Conservation (phyloP, 2,797 vertebrate species). For the Cynodonichthys magdalenae region DNA sequence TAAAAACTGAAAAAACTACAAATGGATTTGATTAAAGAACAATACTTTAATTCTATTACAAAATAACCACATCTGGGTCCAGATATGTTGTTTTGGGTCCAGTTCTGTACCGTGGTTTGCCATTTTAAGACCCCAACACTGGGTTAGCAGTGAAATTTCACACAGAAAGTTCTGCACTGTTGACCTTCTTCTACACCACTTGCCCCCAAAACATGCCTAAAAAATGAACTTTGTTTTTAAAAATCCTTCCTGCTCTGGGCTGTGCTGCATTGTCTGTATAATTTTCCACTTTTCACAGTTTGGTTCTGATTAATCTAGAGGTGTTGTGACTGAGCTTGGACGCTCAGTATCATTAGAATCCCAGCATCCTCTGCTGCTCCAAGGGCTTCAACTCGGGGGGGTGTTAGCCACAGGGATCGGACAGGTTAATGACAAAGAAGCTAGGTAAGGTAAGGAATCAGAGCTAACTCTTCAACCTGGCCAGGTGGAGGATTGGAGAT, state of each 20-base stretch:
- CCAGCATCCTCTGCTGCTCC: slow-evolving; percentile 41
- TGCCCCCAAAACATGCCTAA: background rate
- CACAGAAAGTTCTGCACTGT: background rate
- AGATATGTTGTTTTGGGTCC: too few species aligned
- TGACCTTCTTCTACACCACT: background rate
- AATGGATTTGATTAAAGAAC: too few species aligned
- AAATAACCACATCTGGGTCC: too few species aligned
- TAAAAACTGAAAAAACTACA: too few species aligned
- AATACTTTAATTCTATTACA: too few species aligned
- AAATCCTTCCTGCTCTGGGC: slow-evolving; percentile 2
- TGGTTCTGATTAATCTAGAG: slow-evolving; percentile 22
- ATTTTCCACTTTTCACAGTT: slow-evolving; percentile 23
- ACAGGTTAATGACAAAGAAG: slow-evolving; percentile 45
- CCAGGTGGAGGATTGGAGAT: slow-evolving; percentile 43
- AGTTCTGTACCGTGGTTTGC: too few species aligned
- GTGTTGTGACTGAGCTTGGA: slow-evolving; percentile 35
- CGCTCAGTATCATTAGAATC: slow-evolving; percentile 55
- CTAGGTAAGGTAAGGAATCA: slow-evolving; percentile 32
- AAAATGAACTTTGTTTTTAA: background rate
- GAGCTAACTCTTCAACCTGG: slow-evolving; percentile 27
- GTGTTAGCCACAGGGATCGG: background rate
- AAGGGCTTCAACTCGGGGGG: slow-evolving; percentile 36
- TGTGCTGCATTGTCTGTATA: slow-evolving; percentile 11
- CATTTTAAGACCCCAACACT: too few species aligned
- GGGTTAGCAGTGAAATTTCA: background rate